Evolutionary conservation across 2,113 vertebrate genomes (phyloP).

Genomic region (Carollia perspicillata): DNA sequence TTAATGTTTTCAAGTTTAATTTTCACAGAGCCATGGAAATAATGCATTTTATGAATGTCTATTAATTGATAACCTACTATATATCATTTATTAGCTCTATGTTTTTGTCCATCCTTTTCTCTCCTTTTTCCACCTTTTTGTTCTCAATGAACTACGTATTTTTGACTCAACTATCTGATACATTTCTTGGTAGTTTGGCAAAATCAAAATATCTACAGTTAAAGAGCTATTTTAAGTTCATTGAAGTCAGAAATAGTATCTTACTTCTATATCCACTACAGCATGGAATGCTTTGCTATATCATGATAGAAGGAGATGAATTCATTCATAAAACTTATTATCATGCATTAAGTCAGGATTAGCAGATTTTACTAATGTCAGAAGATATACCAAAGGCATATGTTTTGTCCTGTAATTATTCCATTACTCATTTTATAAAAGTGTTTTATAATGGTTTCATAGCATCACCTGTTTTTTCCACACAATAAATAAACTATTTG

Average conservation of each 20-base stretch:
- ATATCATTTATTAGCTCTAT: not conserved
- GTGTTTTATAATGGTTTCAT: not conserved
- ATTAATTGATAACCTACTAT: not conserved
- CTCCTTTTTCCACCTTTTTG: not conserved
- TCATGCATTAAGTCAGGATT: not conserved
- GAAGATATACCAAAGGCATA: not conserved
- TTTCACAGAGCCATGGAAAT: not conserved
- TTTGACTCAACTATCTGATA: not conserved
- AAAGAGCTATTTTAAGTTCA: not conserved
- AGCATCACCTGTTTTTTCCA: constrained; percentile 3
- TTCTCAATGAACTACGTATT: not conserved
- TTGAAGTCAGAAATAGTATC: not conserved
- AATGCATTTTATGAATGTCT: not conserved
- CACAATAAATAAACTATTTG: not conserved
- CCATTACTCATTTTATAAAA: constrained; percentile 2
- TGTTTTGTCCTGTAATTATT: not conserved
- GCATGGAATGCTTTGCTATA: not conserved
- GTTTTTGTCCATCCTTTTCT: not conserved
- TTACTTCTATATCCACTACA: not conserved
- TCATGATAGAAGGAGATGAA: not conserved
- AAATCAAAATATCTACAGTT: not conserved
- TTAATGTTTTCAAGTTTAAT: not conserved
- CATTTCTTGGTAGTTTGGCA: not conserved
- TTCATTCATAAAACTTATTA: not conserved
- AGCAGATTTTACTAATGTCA: not conserved